phyloP scores from a whole-genome alignment of 2,888 invertebrate species.

The Agrochola lota region DNA sequence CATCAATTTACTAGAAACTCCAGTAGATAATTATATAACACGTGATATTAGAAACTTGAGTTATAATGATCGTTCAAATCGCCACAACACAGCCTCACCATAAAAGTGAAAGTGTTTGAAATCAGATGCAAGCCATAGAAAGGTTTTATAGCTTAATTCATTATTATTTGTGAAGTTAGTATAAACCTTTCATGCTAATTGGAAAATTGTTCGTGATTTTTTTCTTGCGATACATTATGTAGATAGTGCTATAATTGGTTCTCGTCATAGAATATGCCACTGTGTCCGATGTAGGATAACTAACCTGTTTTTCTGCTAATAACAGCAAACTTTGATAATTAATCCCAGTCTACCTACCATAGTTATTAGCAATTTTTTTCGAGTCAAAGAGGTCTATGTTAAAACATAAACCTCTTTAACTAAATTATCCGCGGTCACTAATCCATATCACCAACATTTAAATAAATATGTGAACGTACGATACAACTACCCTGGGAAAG shows the following conservation, averaged over 20 bases:
- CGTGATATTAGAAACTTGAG: conserved; percentile 43
- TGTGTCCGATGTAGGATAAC: background rate
- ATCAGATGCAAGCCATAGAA: conserved; percentile 32
- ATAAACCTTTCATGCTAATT: conserved; percentile 17
- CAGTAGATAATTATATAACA: background rate
- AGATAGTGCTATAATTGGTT: background rate
- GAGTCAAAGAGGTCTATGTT: background rate
- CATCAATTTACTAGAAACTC: conserved; percentile 8
- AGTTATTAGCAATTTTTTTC: background rate
- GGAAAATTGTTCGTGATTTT: conserved; percentile 1
- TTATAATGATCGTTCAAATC: conserved; percentile 28
- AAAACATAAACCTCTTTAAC: background rate
- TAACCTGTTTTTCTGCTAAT: background rate
- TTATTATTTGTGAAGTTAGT: background rate
- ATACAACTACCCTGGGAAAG: background rate
- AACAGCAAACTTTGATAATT: background rate
- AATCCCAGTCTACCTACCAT: background rate
- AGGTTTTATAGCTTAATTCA: conserved; percentile 2
- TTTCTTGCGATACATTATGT: background rate
- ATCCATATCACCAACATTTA: background rate
- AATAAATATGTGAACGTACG: background rate
- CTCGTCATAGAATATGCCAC: background rate
- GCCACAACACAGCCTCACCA: conserved; percentile 1
- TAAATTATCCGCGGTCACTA: background rate
- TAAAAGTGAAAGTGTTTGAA: conserved; percentile 58